Evolutionary conservation across 2,888 invertebrate species (phyloP), one percentile per base, ranked within the genome.

Genomic region (Gymnocheta viridis): DNA sequence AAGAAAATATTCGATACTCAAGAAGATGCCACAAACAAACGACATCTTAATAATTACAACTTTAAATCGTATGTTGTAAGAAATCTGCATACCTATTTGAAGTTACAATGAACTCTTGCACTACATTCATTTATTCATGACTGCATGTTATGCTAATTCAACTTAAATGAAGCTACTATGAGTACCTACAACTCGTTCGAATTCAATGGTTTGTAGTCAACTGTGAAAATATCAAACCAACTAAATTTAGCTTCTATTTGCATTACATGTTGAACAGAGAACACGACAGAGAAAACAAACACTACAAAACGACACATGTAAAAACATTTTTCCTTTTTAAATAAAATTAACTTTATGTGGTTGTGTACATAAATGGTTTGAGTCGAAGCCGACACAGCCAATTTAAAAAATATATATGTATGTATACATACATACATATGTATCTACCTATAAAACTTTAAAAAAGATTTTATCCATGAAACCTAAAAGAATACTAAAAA

Each of bases 31-130:
- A 27, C 41, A 38, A 32, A 27, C 41, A 38, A 32, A 32, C n/a
- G 47, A 47, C 56, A 66, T 66, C 44, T 66, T 32, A 0, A 56
- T 66, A 66, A 66, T 17, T 24, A 44, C 22, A 56, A 32, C 4
- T 29, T 56, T 22, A 56, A 14, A 29, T 41, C 22, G 38, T 32
- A 49, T 70, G 19, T 47, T 27, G 12, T n/a, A 70, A 27, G 24
- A 51, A 56, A 35, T 17, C 17, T 58, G 29, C 64, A 81, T 81
- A 32, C 32, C 4, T 32, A 74, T 74, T 74, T 74, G 4, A 80
- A 80, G 77, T 81, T 84, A 72, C 83, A 84, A 29, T 84, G 81
- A 84, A 84, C 83, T 77, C 76, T 84, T 77, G 58, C 67, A 49
- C 76, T 47, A 80, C 49, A 70, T 77, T 72, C 73, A 41, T 51